Conservation (phyloP, 2,888 invertebrate genomes). For the Tachina lurida region DNA sequence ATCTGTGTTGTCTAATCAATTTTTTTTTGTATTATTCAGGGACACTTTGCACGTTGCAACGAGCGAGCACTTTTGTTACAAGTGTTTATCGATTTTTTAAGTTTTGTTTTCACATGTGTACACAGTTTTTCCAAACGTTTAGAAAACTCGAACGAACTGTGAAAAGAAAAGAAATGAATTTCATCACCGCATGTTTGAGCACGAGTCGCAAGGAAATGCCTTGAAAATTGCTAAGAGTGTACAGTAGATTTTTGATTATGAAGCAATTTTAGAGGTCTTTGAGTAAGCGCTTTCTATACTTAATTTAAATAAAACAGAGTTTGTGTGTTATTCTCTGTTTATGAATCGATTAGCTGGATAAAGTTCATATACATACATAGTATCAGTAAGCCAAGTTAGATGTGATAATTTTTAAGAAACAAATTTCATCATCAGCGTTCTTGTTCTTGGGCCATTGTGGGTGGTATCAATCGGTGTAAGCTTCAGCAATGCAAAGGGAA, state of each 20-base stretch:
- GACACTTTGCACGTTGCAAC: conserved; percentile 10
- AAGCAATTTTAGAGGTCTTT: neutral
- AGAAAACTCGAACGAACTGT: conserved; percentile 29
- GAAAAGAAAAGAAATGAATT: neutral
- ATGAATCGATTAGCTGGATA: too few species aligned
- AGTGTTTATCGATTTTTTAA: conserved; percentile 55
- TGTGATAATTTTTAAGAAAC: too few species aligned
- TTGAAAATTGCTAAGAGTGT: neutral
- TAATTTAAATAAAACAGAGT: too few species aligned
- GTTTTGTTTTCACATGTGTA: neutral
- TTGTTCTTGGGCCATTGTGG: too few species aligned
- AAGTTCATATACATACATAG: too few species aligned
- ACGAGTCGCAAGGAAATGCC: conserved; percentile 27
- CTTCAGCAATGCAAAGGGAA: neutral
- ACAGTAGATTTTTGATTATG: neutral
- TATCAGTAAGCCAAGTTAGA: too few species aligned
- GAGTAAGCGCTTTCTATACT: too few species aligned
- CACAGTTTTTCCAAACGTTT: neutral
- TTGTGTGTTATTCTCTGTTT: too few species aligned
- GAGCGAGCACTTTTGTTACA: conserved; percentile 27
- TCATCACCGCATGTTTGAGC: neutral
- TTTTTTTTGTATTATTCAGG: conserved; percentile 19
- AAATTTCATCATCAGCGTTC: too few species aligned
- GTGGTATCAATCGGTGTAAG: neutral
- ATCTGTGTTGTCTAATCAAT: conserved; percentile 29